A percentile compares a stretch with the other conserved stretches of the same genome.
Evolutionary conservation across 2,797 vertebrate genomes (phyloP).

Genomic region (Cynodonichthys magdalenae): DNA sequence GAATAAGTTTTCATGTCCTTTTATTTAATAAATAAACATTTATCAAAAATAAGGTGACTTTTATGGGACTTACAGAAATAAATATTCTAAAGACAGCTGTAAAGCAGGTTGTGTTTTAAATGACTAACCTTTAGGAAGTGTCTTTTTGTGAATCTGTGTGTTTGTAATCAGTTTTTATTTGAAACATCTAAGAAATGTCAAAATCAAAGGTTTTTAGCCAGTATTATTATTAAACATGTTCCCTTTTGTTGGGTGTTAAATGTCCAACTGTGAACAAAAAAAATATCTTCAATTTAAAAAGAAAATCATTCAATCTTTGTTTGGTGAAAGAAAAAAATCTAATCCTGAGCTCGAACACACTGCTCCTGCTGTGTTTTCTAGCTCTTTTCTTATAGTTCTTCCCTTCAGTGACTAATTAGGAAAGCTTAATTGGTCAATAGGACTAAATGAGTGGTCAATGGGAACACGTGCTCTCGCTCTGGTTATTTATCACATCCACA

Average conservation of each 20-base stretch:
- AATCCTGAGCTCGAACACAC: background rate
- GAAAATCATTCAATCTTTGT: background rate
- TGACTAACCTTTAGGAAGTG: too few species aligned
- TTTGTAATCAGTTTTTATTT: too few species aligned
- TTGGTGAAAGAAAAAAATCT: background rate
- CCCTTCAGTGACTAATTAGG: conserved; percentile 19
- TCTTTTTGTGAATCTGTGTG: too few species aligned
- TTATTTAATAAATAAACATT: too few species aligned
- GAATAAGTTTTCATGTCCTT: too few species aligned
- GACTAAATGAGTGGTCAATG: background rate
- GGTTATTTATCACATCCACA: conserved; percentile 18
- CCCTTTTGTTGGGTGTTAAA: background rate
- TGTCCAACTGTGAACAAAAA: background rate
- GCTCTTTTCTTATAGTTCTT: conserved; percentile 8
- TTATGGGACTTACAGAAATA: too few species aligned
- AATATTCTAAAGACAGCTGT: too few species aligned
- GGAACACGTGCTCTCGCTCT: conserved; percentile 11
- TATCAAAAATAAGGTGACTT: too few species aligned
- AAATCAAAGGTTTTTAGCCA: background rate
- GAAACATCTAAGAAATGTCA: background rate
- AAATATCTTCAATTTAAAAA: background rate
- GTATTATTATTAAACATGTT: background rate
- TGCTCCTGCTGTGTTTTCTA: background rate
- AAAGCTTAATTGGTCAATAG: conserved; percentile 6
- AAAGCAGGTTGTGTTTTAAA: too few species aligned